Conservation (phyloP, 2,113 vertebrate species). For the Cygnus buccinator region DNA sequence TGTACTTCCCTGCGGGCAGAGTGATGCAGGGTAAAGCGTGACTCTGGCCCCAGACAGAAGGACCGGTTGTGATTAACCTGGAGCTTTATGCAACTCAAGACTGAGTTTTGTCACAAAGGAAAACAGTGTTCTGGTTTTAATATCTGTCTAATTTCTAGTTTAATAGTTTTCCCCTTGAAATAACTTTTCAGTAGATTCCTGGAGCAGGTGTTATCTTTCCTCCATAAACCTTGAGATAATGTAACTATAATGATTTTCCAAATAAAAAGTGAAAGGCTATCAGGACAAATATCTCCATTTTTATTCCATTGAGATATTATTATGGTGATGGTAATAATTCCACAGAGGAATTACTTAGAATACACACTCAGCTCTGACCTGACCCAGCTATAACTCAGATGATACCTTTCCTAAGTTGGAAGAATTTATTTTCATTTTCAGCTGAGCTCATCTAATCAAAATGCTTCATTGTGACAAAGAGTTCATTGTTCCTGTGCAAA, state of each 20-base stretch:
- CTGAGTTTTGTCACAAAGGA: neutral
- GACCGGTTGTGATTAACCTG: neutral
- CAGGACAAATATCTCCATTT: slow-evolving; percentile 79
- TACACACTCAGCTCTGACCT: slow-evolving; percentile 67
- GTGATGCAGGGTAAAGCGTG: neutral
- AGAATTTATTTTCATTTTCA: slow-evolving; percentile 85
- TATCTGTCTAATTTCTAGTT: slow-evolving; percentile 29
- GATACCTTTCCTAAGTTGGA: slow-evolving; percentile 70
- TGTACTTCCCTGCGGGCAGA: neutral
- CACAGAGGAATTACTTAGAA: slow-evolving; percentile 80
- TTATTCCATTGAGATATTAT: slow-evolving; percentile 75
- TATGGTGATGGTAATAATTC: slow-evolving; percentile 82
- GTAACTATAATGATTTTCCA: slow-evolving; percentile 75
- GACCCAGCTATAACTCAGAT: slow-evolving; percentile 79
- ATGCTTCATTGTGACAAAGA: slow-evolving; percentile 78
- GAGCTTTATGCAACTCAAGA: neutral
- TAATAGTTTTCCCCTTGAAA: slow-evolving; percentile 55
- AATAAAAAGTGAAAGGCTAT: slow-evolving; percentile 79
- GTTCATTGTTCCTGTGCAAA: slow-evolving; percentile 74
- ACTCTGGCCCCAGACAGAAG: neutral
- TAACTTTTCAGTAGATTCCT: slow-evolving; percentile 50
- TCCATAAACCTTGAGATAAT: slow-evolving; percentile 42
- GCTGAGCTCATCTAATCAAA: slow-evolving; percentile 79
- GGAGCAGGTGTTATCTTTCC: slow-evolving; percentile 33
- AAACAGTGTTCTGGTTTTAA: neutral